Conservation (phyloP, 2,888 invertebrate species). For the Baronia brevicornis region DNA sequence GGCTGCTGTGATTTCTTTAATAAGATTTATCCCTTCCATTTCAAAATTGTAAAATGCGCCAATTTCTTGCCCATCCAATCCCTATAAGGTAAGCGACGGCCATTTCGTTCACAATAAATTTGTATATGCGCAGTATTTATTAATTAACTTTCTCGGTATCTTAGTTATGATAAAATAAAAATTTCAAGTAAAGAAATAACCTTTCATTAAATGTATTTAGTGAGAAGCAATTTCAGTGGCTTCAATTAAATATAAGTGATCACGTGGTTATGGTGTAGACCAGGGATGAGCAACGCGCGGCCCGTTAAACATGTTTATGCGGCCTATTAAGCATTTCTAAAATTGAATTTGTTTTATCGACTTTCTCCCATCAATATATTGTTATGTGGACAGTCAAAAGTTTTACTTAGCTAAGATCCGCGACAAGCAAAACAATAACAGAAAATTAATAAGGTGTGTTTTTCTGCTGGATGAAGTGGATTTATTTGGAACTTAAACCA, state of each 20-base stretch:
- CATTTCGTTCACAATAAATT: slow-evolving; percentile 11
- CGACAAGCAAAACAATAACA: no score
- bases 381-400: no score
- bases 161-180: slow-evolving; percentile 13
- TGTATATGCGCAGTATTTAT: slow-evolving; percentile 8
- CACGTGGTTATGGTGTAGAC: slow-evolving; percentile 13
- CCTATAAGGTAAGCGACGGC: slow-evolving; percentile 1
- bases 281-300: no score
- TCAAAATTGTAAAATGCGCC: slow-evolving; percentile 10
- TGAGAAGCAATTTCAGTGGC: slow-evolving; percentile 4
- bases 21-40: slow-evolving; percentile 10
- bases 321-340: no score
- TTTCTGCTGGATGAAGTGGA: no score
- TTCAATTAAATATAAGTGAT: slow-evolving; percentile 13
- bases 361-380: no score
- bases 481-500: no score
- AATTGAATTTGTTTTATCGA: no score
- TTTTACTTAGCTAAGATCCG: no score
- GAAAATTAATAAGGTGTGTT: no score
- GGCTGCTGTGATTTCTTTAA: slow-evolving; percentile 12
- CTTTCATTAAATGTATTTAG: slow-evolving; percentile 10
- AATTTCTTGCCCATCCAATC: slow-evolving; percentile 4
- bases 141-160: slow-evolving; percentile 12
- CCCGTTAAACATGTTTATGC: no score
- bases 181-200: slow-evolving; percentile 10